Evolutionary conservation across 2,888 invertebrate genomes (phyloP).

Genomic region (Panorpa germanica): DNA sequence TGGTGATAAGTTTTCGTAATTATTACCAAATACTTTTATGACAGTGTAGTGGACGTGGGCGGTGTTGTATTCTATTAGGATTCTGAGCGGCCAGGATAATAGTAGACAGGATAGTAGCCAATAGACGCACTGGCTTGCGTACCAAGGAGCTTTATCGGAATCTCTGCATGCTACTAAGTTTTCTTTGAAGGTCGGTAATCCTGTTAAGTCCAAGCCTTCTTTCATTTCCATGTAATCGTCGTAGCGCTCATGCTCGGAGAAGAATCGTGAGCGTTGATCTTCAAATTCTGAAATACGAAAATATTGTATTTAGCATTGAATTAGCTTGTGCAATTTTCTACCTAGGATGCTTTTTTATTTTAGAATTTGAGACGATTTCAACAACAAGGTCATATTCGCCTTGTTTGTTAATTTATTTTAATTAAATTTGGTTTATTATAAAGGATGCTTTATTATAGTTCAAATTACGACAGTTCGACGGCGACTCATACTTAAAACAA

Average conservation of each 20-base stretch:
- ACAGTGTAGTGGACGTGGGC: conserved; percentile 68
- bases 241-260: conserved; percentile 55
- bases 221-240: conserved; percentile 77
- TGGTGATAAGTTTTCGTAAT: no score
- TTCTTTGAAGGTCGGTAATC: conserved; percentile 35
- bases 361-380: no score
- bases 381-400: no score
- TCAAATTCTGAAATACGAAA: conserved; percentile 52
- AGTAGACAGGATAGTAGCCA: conserved; percentile 56
- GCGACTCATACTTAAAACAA: no score
- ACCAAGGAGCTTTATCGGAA: conserved; percentile 37
- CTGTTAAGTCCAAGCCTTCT: conserved; percentile 57
- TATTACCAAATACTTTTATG: conserved; percentile 61
- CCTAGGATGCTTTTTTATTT: no score
- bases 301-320: no score
- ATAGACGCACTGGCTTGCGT: conserved; percentile 47
- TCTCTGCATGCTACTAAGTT: conserved; percentile 33
- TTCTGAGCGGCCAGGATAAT: conserved; percentile 66
- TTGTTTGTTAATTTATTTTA: no score
- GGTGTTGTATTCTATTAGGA: conserved; percentile 62
- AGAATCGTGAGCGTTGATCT: conserved; percentile 61
- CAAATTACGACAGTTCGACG: no score
- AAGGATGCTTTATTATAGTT: no score
- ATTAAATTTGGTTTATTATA: no score
- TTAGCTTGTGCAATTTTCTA: no score